Evolutionary conservation across 2,888 invertebrate genomes (phyloP).

Genomic region (Lobophora halterata): DNA sequence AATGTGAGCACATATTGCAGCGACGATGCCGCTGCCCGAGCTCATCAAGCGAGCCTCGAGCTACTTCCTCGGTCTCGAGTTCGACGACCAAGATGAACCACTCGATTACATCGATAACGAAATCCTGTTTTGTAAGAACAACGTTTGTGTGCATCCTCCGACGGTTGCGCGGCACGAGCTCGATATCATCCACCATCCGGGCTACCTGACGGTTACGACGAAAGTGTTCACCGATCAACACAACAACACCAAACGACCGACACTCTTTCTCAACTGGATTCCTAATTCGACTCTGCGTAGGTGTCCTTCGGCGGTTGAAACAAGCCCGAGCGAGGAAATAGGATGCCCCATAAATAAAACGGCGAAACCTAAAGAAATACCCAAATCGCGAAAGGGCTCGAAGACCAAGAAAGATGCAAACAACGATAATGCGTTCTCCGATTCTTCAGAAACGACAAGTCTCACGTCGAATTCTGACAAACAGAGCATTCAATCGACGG

Average conservation of each 20-base stretch:
- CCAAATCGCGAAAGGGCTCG: constrained; percentile 38
- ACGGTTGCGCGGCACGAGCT: constrained; percentile 90
- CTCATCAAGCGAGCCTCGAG: constrained; percentile 89
- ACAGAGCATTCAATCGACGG: constrained; percentile 71
- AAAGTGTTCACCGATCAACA: constrained; percentile 89
- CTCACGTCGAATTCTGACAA: constrained; percentile 77
- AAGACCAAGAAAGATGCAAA: constrained; percentile 55
- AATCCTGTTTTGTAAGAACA: constrained; percentile 95
- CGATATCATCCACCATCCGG: constrained; percentile 94
- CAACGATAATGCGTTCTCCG: constrained; percentile 72
- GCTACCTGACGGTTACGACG: constrained; percentile 93
- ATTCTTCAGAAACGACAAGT: constrained; percentile 77
- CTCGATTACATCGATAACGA: constrained; percentile 90
- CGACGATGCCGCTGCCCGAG: constrained; percentile 87
- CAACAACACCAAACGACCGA: constrained; percentile 88
- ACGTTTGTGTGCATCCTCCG: constrained; percentile 98
- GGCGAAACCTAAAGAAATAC: constrained; percentile 49
- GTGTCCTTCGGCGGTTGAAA: constrained; percentile 88
- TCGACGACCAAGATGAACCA: constrained; percentile 80
- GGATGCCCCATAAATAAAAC: constrained; percentile 55
- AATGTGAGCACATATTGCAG: constrained; percentile 52
- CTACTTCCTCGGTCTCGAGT: constrained; percentile 87
- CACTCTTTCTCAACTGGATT: constrained; percentile 95
- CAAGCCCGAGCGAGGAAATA: constrained; percentile 72
- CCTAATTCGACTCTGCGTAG: constrained; percentile 94